Percentiles rank a stretch among this genome's conserved stretches.
These are phyloP conservation scores for Antheraea pernyi DNA, from an alignment of 1,140 invertebrate species.

Conservation along the genomic window DNA sequence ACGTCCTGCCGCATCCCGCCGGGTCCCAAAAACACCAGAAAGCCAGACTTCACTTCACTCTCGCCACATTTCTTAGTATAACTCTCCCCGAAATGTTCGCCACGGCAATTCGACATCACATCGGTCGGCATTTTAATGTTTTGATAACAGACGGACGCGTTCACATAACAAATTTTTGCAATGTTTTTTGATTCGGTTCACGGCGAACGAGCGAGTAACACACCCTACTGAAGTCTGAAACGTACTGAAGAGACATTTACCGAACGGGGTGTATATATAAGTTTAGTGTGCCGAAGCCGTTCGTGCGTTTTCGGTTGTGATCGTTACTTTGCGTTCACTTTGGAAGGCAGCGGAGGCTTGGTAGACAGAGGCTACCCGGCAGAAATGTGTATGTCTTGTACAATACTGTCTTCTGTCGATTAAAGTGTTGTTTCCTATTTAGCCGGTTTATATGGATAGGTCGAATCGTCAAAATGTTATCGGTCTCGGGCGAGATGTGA, in stretches of 20 bases:
- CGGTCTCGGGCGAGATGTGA: constrained; percentile 27
- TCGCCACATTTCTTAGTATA: constrained; percentile 74
- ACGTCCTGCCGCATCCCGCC: constrained; percentile 81
- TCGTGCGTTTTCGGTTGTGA: constrained; percentile 36
- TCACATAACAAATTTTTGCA: constrained; percentile 24
- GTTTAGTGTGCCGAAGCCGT: constrained; percentile 29
- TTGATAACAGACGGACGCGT: constrained; percentile 30
- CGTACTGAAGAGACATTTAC: constrained; percentile 32
- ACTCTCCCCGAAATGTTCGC: constrained; percentile 47
- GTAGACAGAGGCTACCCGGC: constrained; percentile 24
- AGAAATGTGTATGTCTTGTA: constrained; percentile 18
- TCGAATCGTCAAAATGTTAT: constrained; percentile 23
- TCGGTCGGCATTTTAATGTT: constrained; percentile 68
- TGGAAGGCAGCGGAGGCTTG: constrained; percentile 27
- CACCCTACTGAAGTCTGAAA: constrained; percentile 14
- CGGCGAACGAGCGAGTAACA: constrained; percentile 1
- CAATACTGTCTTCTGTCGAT: not conserved
- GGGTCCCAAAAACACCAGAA: constrained; percentile 81
- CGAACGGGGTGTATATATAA: constrained; percentile 39
- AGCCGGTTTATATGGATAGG: constrained; percentile 14
- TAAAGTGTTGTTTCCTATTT: constrained; percentile 3
- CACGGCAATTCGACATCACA: constrained; percentile 55
- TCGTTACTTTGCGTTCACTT: constrained; percentile 46
- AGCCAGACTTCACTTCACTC: constrained; percentile 82
- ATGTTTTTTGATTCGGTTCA: constrained; percentile 24